Evolutionary conservation across 2,888 invertebrate genomes (phyloP).

Genomic region (Caprella mutica): DNA sequence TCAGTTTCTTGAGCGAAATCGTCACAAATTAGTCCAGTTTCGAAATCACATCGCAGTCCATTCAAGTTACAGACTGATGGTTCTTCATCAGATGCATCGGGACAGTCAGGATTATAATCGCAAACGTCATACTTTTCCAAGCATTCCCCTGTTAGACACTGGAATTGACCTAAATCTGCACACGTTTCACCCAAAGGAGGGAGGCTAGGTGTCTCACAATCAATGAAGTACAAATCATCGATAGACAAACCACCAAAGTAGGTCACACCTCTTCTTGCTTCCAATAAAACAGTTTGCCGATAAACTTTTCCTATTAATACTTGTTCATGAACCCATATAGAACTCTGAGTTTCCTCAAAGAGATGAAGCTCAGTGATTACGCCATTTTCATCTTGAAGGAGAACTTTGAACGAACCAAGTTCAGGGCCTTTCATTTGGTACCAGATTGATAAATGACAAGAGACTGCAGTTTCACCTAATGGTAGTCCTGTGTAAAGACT

Average conservation of each 20-base stretch:
- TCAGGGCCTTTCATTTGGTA: too few species aligned
- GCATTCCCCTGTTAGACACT: slow-evolving; percentile 15
- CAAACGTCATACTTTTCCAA: slow-evolving; percentile 5
- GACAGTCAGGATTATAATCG: slow-evolving; percentile 19
- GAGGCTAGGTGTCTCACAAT: slow-evolving; percentile 13
- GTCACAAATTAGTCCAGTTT: slow-evolving; percentile 9
- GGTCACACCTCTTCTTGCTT: not conserved
- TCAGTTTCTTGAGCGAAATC: slow-evolving; percentile 14
- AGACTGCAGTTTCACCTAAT: too few species aligned
- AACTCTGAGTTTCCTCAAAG: too few species aligned
- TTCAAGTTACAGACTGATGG: not conserved
- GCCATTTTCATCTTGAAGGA: too few species aligned
- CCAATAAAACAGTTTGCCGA: slow-evolving; percentile 1
- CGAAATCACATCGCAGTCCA: slow-evolving; percentile 16
- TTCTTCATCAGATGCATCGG: slow-evolving; percentile 15
- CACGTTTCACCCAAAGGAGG: slow-evolving; percentile 21
- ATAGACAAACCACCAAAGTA: slow-evolving; percentile 12
- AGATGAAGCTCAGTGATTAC: too few species aligned
- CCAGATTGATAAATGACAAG: too few species aligned
- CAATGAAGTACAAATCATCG: slow-evolving; percentile 18
- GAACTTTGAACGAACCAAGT: too few species aligned
- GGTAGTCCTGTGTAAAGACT: too few species aligned
- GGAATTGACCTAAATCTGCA: not conserved
- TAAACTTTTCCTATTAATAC: slow-evolving; percentile 9
- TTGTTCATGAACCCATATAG: too few species aligned